Evolutionary conservation across 1,140 invertebrate genomes (phyloP).

Genomic region (Drosophila kanapiae): DNA sequence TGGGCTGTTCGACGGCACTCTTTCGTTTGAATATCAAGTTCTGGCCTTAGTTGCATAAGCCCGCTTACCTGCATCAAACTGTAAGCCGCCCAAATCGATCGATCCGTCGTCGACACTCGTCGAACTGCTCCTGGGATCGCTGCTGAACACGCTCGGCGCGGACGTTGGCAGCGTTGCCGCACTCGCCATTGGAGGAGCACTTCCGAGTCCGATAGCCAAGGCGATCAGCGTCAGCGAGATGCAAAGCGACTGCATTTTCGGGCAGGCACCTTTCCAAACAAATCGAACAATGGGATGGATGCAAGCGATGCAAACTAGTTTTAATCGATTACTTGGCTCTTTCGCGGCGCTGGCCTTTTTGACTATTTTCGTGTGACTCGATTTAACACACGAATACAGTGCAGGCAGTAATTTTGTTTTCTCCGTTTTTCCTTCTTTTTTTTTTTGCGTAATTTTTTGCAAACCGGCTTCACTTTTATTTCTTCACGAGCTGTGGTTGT

Average conservation of each 20-base stretch:
- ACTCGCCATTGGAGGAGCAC: conserved; percentile 43
- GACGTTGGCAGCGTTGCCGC: conserved; percentile 63
- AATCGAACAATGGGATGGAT: conserved; percentile 57
- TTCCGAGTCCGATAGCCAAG: conserved; percentile 70
- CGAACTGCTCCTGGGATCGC: conserved; percentile 36
- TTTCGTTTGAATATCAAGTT: conserved; percentile 74
- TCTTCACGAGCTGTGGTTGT: conserved; percentile 61
- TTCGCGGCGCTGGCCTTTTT: conserved; percentile 30
- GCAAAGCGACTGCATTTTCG: conserved; percentile 61
- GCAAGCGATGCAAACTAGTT: conserved; percentile 72
- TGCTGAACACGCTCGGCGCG: conserved; percentile 51
- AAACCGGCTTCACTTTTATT: conserved; percentile 82
- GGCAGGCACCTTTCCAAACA: conserved; percentile 29
- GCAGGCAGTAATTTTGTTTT: conserved; percentile 57
- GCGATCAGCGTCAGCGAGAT: conserved; percentile 56
- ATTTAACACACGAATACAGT: conserved; percentile 53
- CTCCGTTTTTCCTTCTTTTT: conserved; percentile 38
- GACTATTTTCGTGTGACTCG: conserved; percentile 56
- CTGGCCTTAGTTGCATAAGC: conserved; percentile 63
- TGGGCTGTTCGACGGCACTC: conserved; percentile 17
- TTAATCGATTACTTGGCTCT: conserved; percentile 64
- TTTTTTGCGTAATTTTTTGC: conserved; percentile 77
- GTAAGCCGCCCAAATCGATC: conserved; percentile 48
- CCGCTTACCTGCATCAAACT: conserved; percentile 60
- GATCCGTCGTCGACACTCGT: conserved; percentile 11